phyloP scores from a whole-genome alignment of 2,888 invertebrate species.

The Junonia oenone region DNA sequence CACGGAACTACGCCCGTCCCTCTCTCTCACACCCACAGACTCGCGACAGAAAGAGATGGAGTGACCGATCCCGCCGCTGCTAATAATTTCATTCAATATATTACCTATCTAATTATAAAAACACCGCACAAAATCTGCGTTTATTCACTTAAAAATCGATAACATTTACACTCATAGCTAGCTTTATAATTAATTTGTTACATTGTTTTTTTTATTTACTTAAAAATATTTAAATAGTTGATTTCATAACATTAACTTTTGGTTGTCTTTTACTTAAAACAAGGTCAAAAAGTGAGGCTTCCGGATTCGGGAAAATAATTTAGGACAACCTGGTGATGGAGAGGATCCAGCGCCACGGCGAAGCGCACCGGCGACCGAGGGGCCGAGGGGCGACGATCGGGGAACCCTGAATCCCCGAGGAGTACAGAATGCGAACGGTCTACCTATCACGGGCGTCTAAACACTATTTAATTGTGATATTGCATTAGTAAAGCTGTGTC shows the following conservation, averaged over 20 bases:
- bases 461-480: constrained; percentile 61
- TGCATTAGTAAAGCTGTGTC: constrained; percentile 75
- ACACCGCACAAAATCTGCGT: constrained; percentile 78
- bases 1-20: constrained; percentile 33
- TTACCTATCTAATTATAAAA: constrained; percentile 81
- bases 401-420: constrained; percentile 25
- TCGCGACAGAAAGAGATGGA: constrained; percentile 33
- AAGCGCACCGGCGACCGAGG: constrained; percentile 4
- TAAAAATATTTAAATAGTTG: constrained; percentile 76
- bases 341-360: constrained; percentile 31
- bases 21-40: not conserved
- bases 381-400: too few species aligned
- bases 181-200: constrained; percentile 79
- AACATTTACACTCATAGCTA: constrained; percentile 80
- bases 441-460: constrained; percentile 34
- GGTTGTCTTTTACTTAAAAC: constrained; percentile 77
- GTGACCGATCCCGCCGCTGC: constrained; percentile 60
- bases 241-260: constrained; percentile 78
- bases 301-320: constrained; percentile 56
- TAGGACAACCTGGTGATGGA: constrained; percentile 57
- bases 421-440: constrained; percentile 22
- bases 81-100: constrained; percentile 79
- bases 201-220: constrained; percentile 63
- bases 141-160: constrained; percentile 77
- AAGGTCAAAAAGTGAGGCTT: constrained; percentile 68